These are phyloP conservation scores for Montipora capricornis DNA, from an alignment of 64 coral and sea anemone species.

Conservation along the genomic window DNA sequence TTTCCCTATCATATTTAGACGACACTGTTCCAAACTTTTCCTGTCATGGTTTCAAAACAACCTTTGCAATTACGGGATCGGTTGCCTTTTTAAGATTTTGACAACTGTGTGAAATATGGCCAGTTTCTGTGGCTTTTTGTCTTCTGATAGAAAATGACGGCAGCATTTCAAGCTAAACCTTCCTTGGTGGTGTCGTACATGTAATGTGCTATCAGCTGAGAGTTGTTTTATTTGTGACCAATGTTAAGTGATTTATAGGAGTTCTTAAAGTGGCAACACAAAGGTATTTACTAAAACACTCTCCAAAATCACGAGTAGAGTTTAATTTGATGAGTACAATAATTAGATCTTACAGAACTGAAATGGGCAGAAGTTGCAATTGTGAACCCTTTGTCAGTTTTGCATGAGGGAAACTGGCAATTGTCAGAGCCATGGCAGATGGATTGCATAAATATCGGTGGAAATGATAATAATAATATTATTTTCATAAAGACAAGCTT, in stretches of 20 bases:
- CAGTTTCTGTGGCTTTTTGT: no score
- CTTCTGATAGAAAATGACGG: background rate
- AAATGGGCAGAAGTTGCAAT: background rate
- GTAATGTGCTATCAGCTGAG: background rate
- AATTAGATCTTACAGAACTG: background rate
- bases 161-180: slow-evolving; percentile 3
- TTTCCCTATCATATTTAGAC: no score
- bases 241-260: slow-evolving; percentile 28
- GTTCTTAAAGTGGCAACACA: slow-evolving; percentile 39
- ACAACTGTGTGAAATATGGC: no score
- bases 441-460: slow-evolving; percentile 6
- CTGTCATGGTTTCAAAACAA: no score
- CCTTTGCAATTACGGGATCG: no score
- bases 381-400: background rate
- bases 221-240: background rate
- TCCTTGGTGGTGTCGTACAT: background rate
- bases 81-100: no score
- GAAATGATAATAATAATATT: background rate
- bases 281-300: slow-evolving; percentile 22
- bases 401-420: background rate
- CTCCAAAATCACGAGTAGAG: background rate
- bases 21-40: no score
- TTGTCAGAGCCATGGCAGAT: background rate
- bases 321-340: background rate
- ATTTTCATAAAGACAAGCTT: no score